These are phyloP conservation scores for Ceuthmochares aereus DNA, from an alignment of 2,113 vertebrate species.

Conservation along the genomic window DNA sequence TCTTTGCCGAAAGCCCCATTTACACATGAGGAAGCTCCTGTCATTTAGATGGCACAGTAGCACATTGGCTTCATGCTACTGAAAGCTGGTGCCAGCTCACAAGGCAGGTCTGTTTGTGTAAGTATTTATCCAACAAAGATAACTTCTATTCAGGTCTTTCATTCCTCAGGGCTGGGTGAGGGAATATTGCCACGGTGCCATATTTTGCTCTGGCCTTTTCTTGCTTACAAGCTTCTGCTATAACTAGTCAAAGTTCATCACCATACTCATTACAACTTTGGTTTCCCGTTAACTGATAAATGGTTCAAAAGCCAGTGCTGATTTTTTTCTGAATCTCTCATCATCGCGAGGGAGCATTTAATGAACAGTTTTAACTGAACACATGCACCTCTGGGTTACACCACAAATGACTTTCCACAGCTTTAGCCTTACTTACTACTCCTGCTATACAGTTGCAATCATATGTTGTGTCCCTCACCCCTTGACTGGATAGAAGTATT, in stretches of 20 bases:
- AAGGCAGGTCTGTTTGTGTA: neutral
- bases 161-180: neutral
- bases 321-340: neutral
- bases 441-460: neutral
- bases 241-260: neutral
- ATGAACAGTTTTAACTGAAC: neutral
- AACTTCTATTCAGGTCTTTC: neutral
- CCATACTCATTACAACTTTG: neutral
- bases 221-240: neutral
- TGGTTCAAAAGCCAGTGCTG: neutral
- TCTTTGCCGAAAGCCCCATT: neutral
- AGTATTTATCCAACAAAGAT: neutral
- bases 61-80: neutral
- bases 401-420: neutral
- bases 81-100: rapidly evolving
- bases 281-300: neutral
- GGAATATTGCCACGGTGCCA: rapidly evolving
- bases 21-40: rapidly evolving
- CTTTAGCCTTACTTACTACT: neutral
- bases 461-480: neutral
- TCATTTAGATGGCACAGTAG: neutral
- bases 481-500: neutral
- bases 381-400: neutral
- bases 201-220: neutral
- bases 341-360: neutral